phyloP scores from a whole-genome alignment of 1,140 invertebrate species.

The Lepidurus couesii region DNA sequence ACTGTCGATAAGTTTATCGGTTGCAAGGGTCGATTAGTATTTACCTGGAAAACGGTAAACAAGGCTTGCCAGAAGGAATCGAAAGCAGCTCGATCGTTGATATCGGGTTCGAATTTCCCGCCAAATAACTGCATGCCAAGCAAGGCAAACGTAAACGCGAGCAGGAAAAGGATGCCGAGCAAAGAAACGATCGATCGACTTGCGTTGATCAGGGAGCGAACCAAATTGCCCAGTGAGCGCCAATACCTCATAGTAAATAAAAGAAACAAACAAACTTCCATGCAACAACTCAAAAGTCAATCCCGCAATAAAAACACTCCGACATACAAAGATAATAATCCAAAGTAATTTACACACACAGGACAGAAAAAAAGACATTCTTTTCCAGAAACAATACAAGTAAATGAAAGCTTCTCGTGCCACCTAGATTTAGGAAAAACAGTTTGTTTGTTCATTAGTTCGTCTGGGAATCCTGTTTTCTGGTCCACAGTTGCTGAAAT shows the following conservation, averaged over 20 bases:
- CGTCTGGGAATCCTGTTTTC: too few species aligned
- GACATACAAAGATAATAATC: neutral
- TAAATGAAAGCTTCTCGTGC: too few species aligned
- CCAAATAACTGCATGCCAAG: conserved; percentile 51
- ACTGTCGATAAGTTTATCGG: too few species aligned
- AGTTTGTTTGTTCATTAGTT: too few species aligned
- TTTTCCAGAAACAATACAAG: too few species aligned
- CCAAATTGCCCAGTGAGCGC: conserved; percentile 58
- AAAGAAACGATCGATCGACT: conserved; percentile 62
- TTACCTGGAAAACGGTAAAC: conserved; percentile 37
- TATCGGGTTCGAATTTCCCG: conserved; percentile 35
- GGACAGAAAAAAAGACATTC: neutral
- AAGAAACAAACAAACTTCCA: neutral
- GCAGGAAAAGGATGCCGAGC: conserved; percentile 61
- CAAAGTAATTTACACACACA: neutral
- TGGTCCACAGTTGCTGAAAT: too few species aligned
- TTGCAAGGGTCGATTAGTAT: neutral
- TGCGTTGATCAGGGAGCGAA: conserved; percentile 56
- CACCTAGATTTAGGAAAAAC: too few species aligned
- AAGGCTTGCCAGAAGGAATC: conserved; percentile 36
- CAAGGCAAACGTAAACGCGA: conserved; percentile 64
- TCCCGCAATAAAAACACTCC: neutral
- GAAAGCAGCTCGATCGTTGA: conserved; percentile 32
- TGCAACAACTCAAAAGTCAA: conserved; percentile 17
- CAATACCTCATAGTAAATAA: conserved; percentile 47